phyloP scores from a whole-genome alignment of 2,888 invertebrate genomes.

The Biston stratarius region DNA sequence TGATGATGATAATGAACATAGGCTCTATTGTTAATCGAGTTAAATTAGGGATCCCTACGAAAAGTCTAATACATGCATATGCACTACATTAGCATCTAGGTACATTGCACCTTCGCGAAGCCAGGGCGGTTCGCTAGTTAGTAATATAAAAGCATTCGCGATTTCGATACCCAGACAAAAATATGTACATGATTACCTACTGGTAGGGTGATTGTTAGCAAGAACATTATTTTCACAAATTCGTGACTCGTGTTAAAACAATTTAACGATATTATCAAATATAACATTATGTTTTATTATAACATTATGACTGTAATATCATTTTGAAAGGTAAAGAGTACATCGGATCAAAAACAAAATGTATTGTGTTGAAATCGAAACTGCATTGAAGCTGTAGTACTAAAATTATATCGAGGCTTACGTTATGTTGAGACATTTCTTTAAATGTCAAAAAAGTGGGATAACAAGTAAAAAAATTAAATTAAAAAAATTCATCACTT shows the following conservation, averaged over 20 bases:
- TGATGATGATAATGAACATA: too few species aligned
- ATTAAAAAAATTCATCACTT: too few species aligned
- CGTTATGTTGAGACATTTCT: constrained; percentile 12
- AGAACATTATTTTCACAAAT: background rate
- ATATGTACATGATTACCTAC: too few species aligned
- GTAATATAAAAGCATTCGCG: too few species aligned
- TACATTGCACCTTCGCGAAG: too few species aligned
- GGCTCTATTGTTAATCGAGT: too few species aligned
- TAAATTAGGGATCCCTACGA: too few species aligned
- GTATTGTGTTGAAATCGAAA: constrained; percentile 3
- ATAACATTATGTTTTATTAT: constrained; percentile 6
- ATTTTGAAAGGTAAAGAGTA: constrained; percentile 12
- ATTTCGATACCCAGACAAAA: too few species aligned
- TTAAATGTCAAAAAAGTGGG: constrained; percentile 6
- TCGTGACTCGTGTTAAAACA: background rate
- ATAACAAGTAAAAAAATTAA: background rate
- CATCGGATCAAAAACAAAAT: constrained; percentile 4
- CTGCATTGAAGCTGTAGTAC: constrained; percentile 5
- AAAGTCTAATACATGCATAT: too few species aligned
- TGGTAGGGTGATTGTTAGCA: too few species aligned
- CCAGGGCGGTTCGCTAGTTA: too few species aligned
- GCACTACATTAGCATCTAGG: too few species aligned
- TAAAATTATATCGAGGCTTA: constrained; percentile 2
- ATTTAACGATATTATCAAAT: constrained; percentile 3
- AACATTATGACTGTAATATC: constrained; percentile 8